Percentiles rank a stretch among this genome's conserved stretches.
Evolutionary conservation across 1,140 invertebrate species (phyloP).

Genomic region (Drosophila auraria): DNA sequence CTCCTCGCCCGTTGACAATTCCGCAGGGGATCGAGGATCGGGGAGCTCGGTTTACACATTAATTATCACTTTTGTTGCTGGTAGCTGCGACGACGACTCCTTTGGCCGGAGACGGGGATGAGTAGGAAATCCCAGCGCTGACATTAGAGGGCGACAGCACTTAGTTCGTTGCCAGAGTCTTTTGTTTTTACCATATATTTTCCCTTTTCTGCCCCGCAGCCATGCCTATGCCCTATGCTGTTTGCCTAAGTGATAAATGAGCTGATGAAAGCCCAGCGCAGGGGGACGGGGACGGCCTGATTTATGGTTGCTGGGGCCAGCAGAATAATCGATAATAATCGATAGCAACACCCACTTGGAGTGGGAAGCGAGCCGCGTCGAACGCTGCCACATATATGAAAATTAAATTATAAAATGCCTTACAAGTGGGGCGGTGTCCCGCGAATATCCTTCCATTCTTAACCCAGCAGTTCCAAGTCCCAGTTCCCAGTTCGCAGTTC

Average conservation of each 20-base stretch:
- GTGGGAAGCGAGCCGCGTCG: constrained; percentile 35
- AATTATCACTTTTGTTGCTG: constrained; percentile 80
- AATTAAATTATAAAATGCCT: constrained; percentile 83
- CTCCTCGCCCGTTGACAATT: constrained; percentile 67
- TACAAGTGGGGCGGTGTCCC: constrained; percentile 70
- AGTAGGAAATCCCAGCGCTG: constrained; percentile 41
- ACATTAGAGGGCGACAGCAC: constrained; percentile 66
- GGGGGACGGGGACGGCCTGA: constrained; percentile 26
- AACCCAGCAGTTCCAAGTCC: constrained; percentile 16
- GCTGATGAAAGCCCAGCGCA: constrained; percentile 63
- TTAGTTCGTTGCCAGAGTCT: constrained; percentile 73
- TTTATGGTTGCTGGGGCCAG: constrained; percentile 64
- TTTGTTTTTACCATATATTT: constrained; percentile 55
- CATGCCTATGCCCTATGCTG: constrained; percentile 23
- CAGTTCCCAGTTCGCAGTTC: neutral
- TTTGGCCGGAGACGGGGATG: constrained; percentile 8
- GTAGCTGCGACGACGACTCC: constrained; percentile 31
- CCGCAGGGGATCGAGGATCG: constrained; percentile 25
- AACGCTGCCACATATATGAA: constrained; percentile 59
- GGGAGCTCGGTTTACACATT: constrained; percentile 76
- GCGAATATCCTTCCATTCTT: constrained; percentile 27
- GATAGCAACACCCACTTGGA: constrained; percentile 74
- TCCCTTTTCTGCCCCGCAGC: neutral
- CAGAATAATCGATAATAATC: constrained; percentile 81
- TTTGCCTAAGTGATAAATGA: constrained; percentile 75